Evolutionary conservation across 2,797 vertebrate genomes (phyloP), one percentile per base, ranked within the genome.

Genomic region (Chiroxiphia lanceolata): DNA sequence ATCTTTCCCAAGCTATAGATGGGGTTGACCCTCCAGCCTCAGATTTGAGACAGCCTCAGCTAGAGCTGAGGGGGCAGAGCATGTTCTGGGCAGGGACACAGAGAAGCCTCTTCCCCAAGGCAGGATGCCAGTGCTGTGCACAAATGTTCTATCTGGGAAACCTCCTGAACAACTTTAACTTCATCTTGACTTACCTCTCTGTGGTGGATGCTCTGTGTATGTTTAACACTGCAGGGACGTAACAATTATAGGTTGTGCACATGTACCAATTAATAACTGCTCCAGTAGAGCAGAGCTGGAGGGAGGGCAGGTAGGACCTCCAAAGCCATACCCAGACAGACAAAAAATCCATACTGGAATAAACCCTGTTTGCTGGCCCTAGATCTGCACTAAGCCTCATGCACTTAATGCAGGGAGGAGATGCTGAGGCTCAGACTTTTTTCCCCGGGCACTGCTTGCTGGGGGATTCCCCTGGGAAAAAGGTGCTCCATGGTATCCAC

Each of bases 381-480:
- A 34, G 20, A 1, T 40, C 63, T 88, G 72, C 51, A 9, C 34
- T 31, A 11, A 84, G 11, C 50, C 34, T n/a, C 1, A 0, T 8
- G 23, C 5, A 7, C 13, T 11, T 1, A 3, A 4, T 0, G 3
- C 47, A n/a, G 31, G 31, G 64, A n/a, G 6, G n/a, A 50, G 50
- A 23, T 63, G 70, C 36, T 22, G 67, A 51, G 69, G 36, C 33
- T 75, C 8, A 10, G 61, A 15, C 5, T 7, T 50, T 70, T 59
- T 9, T 17, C 3, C 42, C 45, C 36, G 16, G 40, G 50, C 0
- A 11, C 40, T 80, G 29, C 60, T 63, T 45, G 11, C 42, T 60
- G 60, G 31, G 45, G 12, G 3, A 11, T n/a, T 71, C 9, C 68
- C 29, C 17, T 3, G 6, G 38, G 83, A 72, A 51, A 64, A 44